Evolutionary conservation across 1,140 invertebrate species (phyloP), one percentile per base, ranked within the genome.

Genomic region (Drosophila nikananu): DNA sequence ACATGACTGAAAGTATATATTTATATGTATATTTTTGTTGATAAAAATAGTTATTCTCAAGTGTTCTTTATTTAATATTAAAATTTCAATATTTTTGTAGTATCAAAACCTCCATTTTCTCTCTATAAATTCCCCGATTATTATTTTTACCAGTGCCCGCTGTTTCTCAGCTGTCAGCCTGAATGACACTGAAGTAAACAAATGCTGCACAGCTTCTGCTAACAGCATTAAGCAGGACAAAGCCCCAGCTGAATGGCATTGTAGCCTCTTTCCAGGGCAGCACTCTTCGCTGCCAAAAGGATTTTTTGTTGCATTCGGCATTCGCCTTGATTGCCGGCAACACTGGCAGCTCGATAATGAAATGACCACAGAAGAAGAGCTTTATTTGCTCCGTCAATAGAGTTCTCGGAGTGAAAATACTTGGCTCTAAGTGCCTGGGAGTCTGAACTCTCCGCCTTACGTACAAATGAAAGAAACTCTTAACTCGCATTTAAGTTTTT

Each of bases 141-240:
- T 10, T 65, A 61, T 32, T 42, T 23, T 30, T 5, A 23, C 3
- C 48, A 48, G 23, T 62, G 23, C 27, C 19, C 32, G 9, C 51
- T 48, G 19, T 52, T 42, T 35, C 68, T 58, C 13, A 7, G 54
- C 46, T 46, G 61, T 52, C 67, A 59, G 46, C 44, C 39, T 39
- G 44, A 72, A 44, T 72, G 77, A 72, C 66, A 79, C 55, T 86
- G 62, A 81, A 89, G 73, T 78, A 87, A 89, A 89, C 84, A 87
- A 87, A 87, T 89, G 83, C 76, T 77, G 65, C 72, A 23, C 52
- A 61, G 49, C 41, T 72, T 35, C 62, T 46, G 54, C 57, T 64
- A 63, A 67, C 74, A 51, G 61, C 81, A 67, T 67, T 71, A 67
- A 77, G 58, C 27, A 42, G 68, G 55, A 82, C 58, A 73, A 67